phyloP scores from a whole-genome alignment of 1,140 invertebrate genomes.

The Euglossa dilemma region DNA sequence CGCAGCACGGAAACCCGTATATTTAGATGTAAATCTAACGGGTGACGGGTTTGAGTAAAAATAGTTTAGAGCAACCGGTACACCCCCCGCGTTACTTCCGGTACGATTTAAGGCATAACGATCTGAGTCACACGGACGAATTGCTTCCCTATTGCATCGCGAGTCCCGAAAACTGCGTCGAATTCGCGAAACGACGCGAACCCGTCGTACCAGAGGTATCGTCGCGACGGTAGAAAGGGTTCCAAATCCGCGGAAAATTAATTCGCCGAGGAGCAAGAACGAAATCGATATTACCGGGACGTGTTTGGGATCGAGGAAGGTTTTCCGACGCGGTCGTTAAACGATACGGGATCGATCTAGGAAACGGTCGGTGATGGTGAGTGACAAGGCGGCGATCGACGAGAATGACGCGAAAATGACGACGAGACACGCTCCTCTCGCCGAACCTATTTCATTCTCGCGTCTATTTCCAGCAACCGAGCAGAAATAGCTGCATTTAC shows the following conservation, averaged over 20 bases:
- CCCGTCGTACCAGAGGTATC: too few relatives aligned
- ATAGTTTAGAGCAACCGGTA: conserved; percentile 40
- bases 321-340: background rate
- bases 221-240: too few relatives aligned
- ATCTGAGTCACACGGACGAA: conserved; percentile 14
- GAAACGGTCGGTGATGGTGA: background rate
- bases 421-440: background rate
- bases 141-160: background rate
- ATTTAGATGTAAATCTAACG: conserved; percentile 18
- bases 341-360: background rate
- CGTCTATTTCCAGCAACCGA: conserved; percentile 64
- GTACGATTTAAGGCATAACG: background rate
- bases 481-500: conserved; percentile 62
- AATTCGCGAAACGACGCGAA: background rate
- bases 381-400: background rate
- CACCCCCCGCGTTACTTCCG: conserved; percentile 20
- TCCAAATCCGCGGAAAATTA: too few relatives aligned
- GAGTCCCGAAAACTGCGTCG: background rate
- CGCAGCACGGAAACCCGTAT: background rate
- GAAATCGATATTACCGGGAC: too few relatives aligned
- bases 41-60: conserved; percentile 40
- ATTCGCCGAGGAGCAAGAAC: too few relatives aligned
- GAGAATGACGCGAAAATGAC: background rate
- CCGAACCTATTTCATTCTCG: conserved; percentile 54
- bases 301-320: too few relatives aligned